Evolutionary conservation across 2,113 vertebrate genomes (phyloP).

Genomic region (Oophaga pumilio): DNA sequence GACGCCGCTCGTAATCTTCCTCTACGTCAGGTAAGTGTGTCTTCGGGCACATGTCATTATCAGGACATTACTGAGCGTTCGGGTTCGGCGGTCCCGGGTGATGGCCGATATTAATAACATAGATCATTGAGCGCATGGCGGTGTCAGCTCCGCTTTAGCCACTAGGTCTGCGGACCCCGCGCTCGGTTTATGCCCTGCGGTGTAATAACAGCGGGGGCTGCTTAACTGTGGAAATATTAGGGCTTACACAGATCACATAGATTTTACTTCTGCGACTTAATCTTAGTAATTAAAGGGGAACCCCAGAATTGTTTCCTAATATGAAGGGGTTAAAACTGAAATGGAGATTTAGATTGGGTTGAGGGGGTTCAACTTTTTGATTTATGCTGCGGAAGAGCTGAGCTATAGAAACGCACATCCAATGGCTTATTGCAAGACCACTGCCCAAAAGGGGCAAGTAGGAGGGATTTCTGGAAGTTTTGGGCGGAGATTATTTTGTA

Average conservation of each 20-base stretch:
- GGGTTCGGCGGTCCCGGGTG: constrained; percentile 24
- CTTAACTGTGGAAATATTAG: neutral
- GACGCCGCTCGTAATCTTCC: constrained; percentile 74
- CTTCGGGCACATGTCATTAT: constrained; percentile 39
- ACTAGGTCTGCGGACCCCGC: neutral
- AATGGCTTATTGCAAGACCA: no score
- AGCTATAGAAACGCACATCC: no score
- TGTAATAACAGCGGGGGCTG: neutral
- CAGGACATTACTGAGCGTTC: neutral
- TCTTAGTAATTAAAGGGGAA: neutral
- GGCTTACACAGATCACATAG: neutral
- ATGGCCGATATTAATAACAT: constrained; percentile 35
- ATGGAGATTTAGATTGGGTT: no score
- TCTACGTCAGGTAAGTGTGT: constrained; percentile 72
- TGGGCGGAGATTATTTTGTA: no score
- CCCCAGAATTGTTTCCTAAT: neutral
- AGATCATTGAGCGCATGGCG: constrained; percentile 2
- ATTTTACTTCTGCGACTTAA: no score
- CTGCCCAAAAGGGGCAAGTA: no score
- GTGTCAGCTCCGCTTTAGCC: constrained; percentile 5
- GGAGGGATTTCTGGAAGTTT: no score
- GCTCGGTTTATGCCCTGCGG: neutral
- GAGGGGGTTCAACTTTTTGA: no score
- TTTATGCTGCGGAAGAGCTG: no score
- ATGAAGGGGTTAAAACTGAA: no score